Evolutionary conservation across 2,797 vertebrate species (phyloP), one percentile per base, ranked within the genome.

Genomic region (Intellagama lesueurii): DNA sequence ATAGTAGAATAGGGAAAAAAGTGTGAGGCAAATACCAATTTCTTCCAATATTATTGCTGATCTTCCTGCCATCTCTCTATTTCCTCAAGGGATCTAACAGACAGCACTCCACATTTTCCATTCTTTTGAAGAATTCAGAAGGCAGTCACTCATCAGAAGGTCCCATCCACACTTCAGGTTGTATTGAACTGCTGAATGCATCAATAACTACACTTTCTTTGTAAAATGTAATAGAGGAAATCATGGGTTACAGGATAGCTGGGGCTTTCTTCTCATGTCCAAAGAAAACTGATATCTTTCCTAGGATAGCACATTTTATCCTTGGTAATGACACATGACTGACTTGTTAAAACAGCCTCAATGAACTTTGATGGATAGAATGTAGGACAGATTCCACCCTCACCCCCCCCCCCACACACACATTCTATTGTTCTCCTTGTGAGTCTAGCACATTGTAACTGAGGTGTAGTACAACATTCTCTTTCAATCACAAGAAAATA

Each of bases 101-200:
- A 92, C 92, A 91, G 88, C 47, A 72, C 32, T 84, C 24, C 16
- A 28, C 22, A 35, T 11, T 90, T 28, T 88, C 88, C 87, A 73
- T 88, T 40, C 70, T 92, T 93, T 9, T 87, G 81, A 90, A 94
- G 60, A 89, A 52, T 32, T 85, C 85, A 91, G 6, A 82, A 92
- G 14, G 17, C 56, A 88, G 26, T 87, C 86, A 80, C 85, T 87
- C 86, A 52, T 22, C 44, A 90, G 94, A 89, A 94, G 76, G 64
- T 94, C 24, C 24, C 90, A 11, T 8, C 5, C 35, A 91, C 90
- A 89, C 94, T 93, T 95, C 90, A 91, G 87, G 95, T 96, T 94
- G 44, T 91, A 89, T 94, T 95, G 91, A 92, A 90, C 88, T 90
- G 90, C 28, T 1, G 88, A 49, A 72, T 94, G 73, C 66, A 93